Evolutionary conservation across 2,113 vertebrate genomes (phyloP).

Genomic region (Fulmarus glacialis): DNA sequence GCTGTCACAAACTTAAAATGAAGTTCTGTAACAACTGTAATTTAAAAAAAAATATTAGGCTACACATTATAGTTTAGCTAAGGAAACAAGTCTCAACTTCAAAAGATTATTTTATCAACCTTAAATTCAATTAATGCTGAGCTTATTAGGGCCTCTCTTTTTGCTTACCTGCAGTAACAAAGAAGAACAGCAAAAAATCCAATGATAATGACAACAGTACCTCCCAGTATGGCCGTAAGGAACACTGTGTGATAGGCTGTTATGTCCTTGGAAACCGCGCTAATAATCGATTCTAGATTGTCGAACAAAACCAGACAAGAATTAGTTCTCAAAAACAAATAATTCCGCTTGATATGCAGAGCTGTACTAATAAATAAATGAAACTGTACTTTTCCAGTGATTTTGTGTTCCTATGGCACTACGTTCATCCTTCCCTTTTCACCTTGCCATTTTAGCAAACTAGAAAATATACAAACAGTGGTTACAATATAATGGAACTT

Average conservation of each 20-base stretch:
- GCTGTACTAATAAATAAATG: neutral
- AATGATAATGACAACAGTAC: constrained; percentile 84
- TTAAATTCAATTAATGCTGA: neutral
- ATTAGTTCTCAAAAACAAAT: neutral
- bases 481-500: neutral
- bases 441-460: neutral
- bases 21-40: neutral
- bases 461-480: neutral
- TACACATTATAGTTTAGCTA: neutral
- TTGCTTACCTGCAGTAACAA: constrained; percentile 92
- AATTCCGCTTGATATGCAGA: neutral
- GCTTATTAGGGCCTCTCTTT: neutral
- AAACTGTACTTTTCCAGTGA: neutral
- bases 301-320: constrained; percentile 26
- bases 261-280: constrained; percentile 82
- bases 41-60: neutral
- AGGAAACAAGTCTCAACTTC: neutral
- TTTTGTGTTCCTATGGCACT: neutral
- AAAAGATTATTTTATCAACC: neutral
- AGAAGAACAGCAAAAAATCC: constrained; percentile 88
- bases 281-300: constrained; percentile 79
- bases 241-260: constrained; percentile 89
- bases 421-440: neutral
- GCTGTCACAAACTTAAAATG: neutral
- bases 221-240: constrained; percentile 89